These are phyloP conservation scores for Tachina grossa DNA, from an alignment of 2,888 invertebrate genomes.

Conservation along the genomic window DNA sequence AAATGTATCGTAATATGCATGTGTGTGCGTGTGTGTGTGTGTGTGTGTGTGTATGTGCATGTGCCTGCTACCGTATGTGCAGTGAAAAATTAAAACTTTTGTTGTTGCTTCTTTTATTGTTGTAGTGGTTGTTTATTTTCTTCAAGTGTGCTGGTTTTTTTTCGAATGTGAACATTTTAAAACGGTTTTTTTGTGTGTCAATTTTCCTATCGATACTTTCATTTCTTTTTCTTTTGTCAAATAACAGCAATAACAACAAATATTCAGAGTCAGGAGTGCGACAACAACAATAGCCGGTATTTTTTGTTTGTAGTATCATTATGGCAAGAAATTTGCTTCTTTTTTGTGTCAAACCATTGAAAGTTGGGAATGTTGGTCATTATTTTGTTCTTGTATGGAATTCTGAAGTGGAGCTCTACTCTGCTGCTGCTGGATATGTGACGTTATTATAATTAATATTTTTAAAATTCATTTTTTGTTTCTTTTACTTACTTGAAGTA, in stretches of 20 bases:
- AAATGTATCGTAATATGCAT: background rate
- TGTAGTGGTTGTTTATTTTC: conserved; percentile 34
- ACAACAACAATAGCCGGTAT: conserved; percentile 19
- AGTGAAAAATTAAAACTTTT: conserved; percentile 6
- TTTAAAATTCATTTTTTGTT: conserved; percentile 9
- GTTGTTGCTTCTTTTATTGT: conserved; percentile 28
- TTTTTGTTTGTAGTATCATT: background rate
- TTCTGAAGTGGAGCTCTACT: background rate
- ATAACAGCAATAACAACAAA: conserved; percentile 13
- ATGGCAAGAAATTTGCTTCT: conserved; percentile 27
- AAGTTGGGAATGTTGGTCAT: conserved; percentile 33
- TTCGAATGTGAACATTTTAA: background rate
- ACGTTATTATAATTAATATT: conserved; percentile 1
- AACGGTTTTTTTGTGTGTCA: background rate
- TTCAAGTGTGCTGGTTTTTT: conserved; percentile 27
- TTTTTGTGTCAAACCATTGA: conserved; percentile 38
- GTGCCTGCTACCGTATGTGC: no score
- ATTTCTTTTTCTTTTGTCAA: conserved; percentile 58
- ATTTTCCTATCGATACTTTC: conserved; percentile 27
- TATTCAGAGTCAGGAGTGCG: background rate
- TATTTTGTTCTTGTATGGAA: conserved; percentile 14
- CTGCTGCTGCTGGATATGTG: background rate
- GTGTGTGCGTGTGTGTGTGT: background rate
- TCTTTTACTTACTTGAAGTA: conserved; percentile 19
- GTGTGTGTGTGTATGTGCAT: background rate